Evolutionary conservation across 2,888 invertebrate genomes (phyloP).

Genomic region (Dynastes hyllus): DNA sequence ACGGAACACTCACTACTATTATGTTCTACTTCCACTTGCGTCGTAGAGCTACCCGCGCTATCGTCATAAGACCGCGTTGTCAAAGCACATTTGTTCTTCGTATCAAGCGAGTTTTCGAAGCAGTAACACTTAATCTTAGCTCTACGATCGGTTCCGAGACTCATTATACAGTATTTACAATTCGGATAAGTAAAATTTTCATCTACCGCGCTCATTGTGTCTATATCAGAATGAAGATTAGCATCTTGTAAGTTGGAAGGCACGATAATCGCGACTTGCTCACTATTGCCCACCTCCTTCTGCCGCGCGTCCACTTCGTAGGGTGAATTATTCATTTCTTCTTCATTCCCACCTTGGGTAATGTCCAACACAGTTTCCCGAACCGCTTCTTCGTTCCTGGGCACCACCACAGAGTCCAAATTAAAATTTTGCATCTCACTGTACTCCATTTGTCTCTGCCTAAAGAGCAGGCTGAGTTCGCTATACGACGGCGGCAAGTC

Average conservation of each 20-base stretch:
- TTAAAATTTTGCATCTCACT: slow-evolving; percentile 47
- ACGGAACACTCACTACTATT: slow-evolving; percentile 16
- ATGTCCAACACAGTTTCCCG: slow-evolving; percentile 31
- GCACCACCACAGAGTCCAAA: slow-evolving; percentile 14
- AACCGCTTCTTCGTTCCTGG: slow-evolving; percentile 9
- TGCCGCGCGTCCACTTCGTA: neutral
- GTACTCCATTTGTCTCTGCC: slow-evolving; percentile 48
- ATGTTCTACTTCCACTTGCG: neutral
- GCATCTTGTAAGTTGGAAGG: slow-evolving; percentile 25
- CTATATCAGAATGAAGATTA: neutral
- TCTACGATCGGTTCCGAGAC: slow-evolving; percentile 35
- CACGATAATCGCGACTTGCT: slow-evolving; percentile 24
- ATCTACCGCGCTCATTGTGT: neutral
- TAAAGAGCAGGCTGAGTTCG: slow-evolving; percentile 58
- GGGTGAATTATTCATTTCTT: neutral
- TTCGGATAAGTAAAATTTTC: slow-evolving; percentile 35
- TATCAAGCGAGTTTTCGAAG: slow-evolving; percentile 9
- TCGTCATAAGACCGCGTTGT: slow-evolving; percentile 1
- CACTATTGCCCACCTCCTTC: slow-evolving; percentile 4
- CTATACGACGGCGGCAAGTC: slow-evolving; percentile 70
- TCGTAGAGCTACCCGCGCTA: neutral
- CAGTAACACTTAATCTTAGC: slow-evolving; percentile 50
- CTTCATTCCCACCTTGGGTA: slow-evolving; percentile 15
- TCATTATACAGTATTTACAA: slow-evolving; percentile 50
- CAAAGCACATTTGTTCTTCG: slow-evolving; percentile 23